A percentile compares a stretch with the other conserved stretches of the same genome.
These are phyloP conservation scores for Myotis davidii DNA, from an alignment of 2,113 vertebrate genomes.

Conservation along the genomic window DNA sequence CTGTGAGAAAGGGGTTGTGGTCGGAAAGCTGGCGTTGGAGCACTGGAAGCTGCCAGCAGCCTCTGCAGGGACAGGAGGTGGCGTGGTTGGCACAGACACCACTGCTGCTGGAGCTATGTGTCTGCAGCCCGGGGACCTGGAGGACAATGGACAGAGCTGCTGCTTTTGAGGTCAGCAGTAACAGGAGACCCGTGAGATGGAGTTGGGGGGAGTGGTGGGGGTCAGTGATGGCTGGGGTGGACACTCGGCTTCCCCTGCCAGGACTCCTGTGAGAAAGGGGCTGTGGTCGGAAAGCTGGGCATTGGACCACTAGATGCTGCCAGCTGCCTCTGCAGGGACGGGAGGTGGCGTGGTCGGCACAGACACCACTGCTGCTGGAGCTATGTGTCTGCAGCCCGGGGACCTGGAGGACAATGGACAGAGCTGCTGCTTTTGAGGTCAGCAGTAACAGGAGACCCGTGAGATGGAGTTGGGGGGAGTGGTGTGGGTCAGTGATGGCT, in stretches of 20 bases:
- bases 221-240: no score
- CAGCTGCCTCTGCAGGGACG: neutral
- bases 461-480: neutral
- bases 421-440: neutral
- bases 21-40: accelerated
- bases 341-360: constrained; percentile 48
- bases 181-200: neutral
- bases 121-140: neutral
- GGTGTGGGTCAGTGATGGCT: no score
- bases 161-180: neutral
- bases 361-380: neutral
- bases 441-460: neutral
- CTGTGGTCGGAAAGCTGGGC: neutral
- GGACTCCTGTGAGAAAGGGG: neutral
- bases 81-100: neutral
- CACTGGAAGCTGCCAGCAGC: neutral
- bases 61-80: neutral
- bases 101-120: accelerated
- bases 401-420: neutral
- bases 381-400: neutral
- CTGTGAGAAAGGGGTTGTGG: neutral
- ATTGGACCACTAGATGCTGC: accelerated
- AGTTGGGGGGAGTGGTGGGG: no score
- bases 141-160: neutral
- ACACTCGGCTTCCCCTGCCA: neutral